Percentiles rank a stretch among this genome's conserved stretches.
phyloP scores from a whole-genome alignment of 2,888 invertebrate genomes.

The Hyposoter dolosus region DNA sequence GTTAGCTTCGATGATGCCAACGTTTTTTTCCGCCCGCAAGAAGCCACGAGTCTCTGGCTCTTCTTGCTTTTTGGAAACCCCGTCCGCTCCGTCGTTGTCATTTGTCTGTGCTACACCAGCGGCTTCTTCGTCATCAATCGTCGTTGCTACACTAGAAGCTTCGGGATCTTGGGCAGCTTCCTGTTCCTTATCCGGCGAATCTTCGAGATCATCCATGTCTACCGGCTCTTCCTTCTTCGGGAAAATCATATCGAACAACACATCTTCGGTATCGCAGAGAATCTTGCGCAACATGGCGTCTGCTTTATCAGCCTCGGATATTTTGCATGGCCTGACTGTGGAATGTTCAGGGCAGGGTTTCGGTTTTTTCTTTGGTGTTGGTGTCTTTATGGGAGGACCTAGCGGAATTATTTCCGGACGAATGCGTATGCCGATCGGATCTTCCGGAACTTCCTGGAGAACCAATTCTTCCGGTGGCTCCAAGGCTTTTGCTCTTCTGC shows the following conservation, averaged over 20 bases:
- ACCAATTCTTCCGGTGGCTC: conserved; percentile 27
- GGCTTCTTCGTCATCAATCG: conserved; percentile 27
- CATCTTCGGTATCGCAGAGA: conserved; percentile 77
- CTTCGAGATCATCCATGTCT: conserved; percentile 20
- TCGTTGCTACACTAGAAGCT: conserved; percentile 12
- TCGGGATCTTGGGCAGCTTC: conserved; percentile 10
- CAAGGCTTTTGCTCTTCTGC: conserved; percentile 41
- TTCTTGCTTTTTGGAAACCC: conserved; percentile 33
- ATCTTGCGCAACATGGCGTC: conserved; percentile 73
- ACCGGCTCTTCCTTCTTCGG: conserved; percentile 64
- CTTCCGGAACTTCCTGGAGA: conserved; percentile 68
- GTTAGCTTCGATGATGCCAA: conserved; percentile 76
- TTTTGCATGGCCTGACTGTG: conserved; percentile 71
- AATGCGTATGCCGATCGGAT: conserved; percentile 70
- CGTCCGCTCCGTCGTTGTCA: conserved; percentile 4
- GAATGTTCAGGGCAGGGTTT: conserved; percentile 71
- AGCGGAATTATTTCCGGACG: conserved; percentile 78
- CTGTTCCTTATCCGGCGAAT: background rate
- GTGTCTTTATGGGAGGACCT: conserved; percentile 80
- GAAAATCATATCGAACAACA: conserved; percentile 79
- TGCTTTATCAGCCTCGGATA: conserved; percentile 68
- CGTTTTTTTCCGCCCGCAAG: conserved; percentile 70
- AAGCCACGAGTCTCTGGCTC: conserved; percentile 73
- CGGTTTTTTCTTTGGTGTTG: conserved; percentile 68
- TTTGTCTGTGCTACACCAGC: conserved; percentile 5